These are phyloP conservation scores for Macrobrachium rosenbergii DNA, from an alignment of 1,140 invertebrate genomes.

Conservation along the genomic window DNA sequence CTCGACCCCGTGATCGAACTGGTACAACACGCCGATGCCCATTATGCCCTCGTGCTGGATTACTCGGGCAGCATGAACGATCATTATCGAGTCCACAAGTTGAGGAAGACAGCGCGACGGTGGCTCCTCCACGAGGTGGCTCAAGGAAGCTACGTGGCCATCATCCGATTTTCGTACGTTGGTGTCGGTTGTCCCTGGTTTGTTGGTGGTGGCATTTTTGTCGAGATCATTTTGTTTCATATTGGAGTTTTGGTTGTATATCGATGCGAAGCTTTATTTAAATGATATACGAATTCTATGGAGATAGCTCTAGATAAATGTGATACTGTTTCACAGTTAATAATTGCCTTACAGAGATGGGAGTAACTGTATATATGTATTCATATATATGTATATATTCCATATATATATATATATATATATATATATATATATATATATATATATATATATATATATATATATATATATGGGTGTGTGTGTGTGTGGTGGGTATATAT, in stretches of 20 bases:
- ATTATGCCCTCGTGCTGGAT: conserved; percentile 47
- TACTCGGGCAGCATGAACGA: conserved; percentile 55
- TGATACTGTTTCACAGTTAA: background rate
- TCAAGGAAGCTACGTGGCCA: conserved; percentile 40
- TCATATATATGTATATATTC: background rate
- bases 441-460: background rate
- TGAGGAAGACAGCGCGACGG: conserved; percentile 38
- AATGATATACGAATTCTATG: background rate
- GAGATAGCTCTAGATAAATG: background rate
- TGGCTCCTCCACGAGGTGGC: conserved; percentile 53
- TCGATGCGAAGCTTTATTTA: background rate
- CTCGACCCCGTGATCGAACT: conserved; percentile 7
- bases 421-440: conserved; percentile 14
- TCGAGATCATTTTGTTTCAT: too few species aligned
- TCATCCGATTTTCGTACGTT: conserved; percentile 44
- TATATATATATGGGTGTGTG: background rate
- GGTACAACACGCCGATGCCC: conserved; percentile 44
- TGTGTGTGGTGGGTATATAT: too few species aligned
- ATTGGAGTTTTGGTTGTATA: background rate
- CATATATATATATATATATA: conserved; percentile 6
- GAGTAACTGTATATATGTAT: background rate
- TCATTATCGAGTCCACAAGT: conserved; percentile 49
- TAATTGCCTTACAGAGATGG: background rate
- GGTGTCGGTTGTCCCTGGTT: too few species aligned
- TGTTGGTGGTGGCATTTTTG: too few species aligned